phyloP scores from a whole-genome alignment of 2,888 invertebrate species.

The Zeuzera pyrina region DNA sequence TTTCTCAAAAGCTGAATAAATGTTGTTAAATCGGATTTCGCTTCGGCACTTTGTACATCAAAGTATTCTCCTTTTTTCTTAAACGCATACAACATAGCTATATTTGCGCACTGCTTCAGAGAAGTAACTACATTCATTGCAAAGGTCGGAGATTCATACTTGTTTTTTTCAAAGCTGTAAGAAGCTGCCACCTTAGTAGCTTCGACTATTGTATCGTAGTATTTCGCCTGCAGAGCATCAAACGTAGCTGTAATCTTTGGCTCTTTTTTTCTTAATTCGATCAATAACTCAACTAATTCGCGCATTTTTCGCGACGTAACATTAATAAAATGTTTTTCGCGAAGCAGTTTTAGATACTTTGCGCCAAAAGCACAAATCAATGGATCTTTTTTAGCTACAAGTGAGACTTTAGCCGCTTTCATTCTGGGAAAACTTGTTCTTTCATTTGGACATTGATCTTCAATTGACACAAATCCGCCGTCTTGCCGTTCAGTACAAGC shows the following conservation, averaged over 20 bases:
- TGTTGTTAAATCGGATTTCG: too few species aligned
- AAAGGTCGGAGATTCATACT: conserved; percentile 16
- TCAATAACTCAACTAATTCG: conserved; percentile 13
- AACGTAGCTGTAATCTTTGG: conserved; percentile 7
- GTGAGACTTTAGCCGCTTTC: too few species aligned
- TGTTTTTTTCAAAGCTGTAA: conserved; percentile 16
- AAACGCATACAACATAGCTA: too few species aligned
- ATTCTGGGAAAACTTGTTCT: too few species aligned
- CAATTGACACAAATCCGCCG: too few species aligned
- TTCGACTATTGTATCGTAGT: conserved; percentile 7
- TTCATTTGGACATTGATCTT: too few species aligned
- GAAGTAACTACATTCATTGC: too few species aligned
- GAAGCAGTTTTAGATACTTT: conserved; percentile 11
- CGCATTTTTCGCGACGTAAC: conserved; percentile 16
- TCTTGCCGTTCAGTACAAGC: too few species aligned
- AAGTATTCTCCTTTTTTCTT: too few species aligned
- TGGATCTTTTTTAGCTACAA: conserved; percentile 13
- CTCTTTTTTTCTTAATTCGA: conserved; percentile 12
- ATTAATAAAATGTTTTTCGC: conserved; percentile 17
- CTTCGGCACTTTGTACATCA: too few species aligned
- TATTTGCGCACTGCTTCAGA: too few species aligned
- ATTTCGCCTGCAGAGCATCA: conserved; percentile 7
- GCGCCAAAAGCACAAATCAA: conserved; percentile 15
- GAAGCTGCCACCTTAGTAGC: conserved; percentile 10
- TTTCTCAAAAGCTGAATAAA: too few species aligned